Base-by-base conservation (phyloP, 2,888 invertebrate species). In the Amiota minor region DNA sequence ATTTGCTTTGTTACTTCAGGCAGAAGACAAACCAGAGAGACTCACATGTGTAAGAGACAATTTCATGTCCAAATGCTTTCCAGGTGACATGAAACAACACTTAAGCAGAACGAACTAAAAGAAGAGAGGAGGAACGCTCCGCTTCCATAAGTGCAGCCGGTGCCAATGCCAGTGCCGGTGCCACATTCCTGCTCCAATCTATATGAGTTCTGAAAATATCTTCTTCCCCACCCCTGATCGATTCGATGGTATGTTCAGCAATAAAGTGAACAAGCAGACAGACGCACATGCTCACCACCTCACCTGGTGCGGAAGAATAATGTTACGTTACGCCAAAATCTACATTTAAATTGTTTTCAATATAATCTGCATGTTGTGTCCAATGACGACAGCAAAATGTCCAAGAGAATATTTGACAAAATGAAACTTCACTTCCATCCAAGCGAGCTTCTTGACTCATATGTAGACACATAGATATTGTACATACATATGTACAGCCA, bases 41-140 rank as follows among this genome's bases (percentile, higher is more conserved):
- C 45, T 47, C 81, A 78, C 73, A 79, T 77, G 14, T 65, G 81
- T 80, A 86, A 82, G 84, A 83, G 86, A 87, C 86, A 87, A 88
- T 88, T 87, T 85, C 87, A 87, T 88, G 89, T 89, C 89, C 89
- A 89, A 89, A 89, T 89, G 88, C 87, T 89, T 89, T 89, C 85
- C 89, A 89, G 89, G 89, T 89, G 89, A 89, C 89, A 89, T 86
- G 89, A 89, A 89, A 89, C 89, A 89, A 89, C 89, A 89, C 89
- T 89, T 89, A 89, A 89, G 86, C 85, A 86, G 81, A 80, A 83
- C 35, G 35, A 35, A 35, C 35, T 35, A 35, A 35, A 35, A 35
- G 35, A 35, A 2, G 35, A 70, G 72, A 50, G 47, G 65, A 23
- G 14, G 46, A 56, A 6, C n/a, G 61, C 72, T 78, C 74, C 75